Evolutionary conservation across 2,888 invertebrate species (phyloP).

Genomic region (Meta bourneti): DNA sequence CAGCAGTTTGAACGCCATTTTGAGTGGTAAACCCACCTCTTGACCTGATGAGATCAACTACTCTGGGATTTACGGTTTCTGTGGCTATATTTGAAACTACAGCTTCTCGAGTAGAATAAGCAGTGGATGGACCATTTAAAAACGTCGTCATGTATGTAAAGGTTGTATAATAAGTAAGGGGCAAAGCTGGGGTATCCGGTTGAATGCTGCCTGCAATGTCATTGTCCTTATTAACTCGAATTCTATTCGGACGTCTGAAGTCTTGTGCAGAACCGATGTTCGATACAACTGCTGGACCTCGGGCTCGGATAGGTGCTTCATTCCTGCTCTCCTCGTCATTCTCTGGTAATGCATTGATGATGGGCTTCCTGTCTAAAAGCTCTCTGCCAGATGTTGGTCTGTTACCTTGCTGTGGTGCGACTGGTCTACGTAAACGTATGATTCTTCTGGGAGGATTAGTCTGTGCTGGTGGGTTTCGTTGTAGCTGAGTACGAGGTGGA

Average conservation of each 20-base stretch:
- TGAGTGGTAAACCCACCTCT: slow-evolving; percentile 73
- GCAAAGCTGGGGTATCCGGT: slow-evolving; percentile 44
- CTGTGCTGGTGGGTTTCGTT: slow-evolving; percentile 1
- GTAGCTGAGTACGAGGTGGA: slow-evolving; percentile 8
- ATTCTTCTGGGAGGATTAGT: slow-evolving; percentile 60
- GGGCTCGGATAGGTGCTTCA: slow-evolving; percentile 34
- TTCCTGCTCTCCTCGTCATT: slow-evolving; percentile 11
- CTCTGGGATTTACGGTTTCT: slow-evolving; percentile 73
- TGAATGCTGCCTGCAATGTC: neutral
- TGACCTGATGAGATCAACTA: slow-evolving; percentile 64
- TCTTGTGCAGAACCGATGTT: slow-evolving; percentile 20
- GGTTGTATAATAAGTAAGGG: slow-evolving; percentile 78
- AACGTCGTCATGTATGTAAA: slow-evolving; percentile 78
- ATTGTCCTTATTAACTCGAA: slow-evolving; percentile 20
- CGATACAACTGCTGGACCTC: slow-evolving; percentile 50
- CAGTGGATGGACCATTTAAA: slow-evolving; percentile 78
- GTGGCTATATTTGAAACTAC: slow-evolving; percentile 76
- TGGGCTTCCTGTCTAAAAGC: slow-evolving; percentile 66
- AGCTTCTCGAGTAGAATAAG: slow-evolving; percentile 77
- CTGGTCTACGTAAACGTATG: slow-evolving; percentile 67
- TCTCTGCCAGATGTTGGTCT: slow-evolving; percentile 33
- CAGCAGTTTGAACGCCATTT: slow-evolving; percentile 66
- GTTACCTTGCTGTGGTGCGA: slow-evolving; percentile 23
- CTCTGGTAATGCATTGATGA: slow-evolving; percentile 65
- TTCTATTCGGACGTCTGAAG: slow-evolving; percentile 38